Percentiles rank a stretch among this genome's conserved stretches.
phyloP scores from a whole-genome alignment of 2,113 vertebrate species.

The Hemicordylus capensis region DNA sequence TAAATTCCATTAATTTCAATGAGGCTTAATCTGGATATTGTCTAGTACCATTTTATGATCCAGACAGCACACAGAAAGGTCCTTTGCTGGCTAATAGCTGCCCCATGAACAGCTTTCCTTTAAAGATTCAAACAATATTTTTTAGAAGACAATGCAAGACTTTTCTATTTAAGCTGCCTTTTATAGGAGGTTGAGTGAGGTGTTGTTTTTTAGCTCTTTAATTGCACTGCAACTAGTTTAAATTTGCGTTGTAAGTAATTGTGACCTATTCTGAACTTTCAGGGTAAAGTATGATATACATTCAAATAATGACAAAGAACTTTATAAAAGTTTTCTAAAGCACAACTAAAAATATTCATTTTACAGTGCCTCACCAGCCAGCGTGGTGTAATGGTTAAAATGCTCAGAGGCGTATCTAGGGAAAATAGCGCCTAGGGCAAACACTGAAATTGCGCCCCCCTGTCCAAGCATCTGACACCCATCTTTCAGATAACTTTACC shows the following conservation, averaged over 20 bases:
- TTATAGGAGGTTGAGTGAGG: neutral
- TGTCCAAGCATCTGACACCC: no score
- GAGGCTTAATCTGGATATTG: no score
- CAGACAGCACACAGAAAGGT: neutral
- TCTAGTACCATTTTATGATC: no score
- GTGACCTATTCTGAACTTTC: neutral
- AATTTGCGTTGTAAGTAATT: no score
- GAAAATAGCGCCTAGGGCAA: no score
- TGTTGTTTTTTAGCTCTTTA: neutral
- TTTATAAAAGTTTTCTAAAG: neutral
- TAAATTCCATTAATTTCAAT: no score
- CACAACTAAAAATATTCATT: neutral
- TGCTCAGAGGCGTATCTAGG: no score
- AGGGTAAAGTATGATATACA: neutral
- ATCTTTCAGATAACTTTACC: no score
- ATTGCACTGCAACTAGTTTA: neutral
- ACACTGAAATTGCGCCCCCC: no score
- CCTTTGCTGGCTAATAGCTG: neutral
- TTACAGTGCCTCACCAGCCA: no score
- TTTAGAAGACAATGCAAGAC: neutral
- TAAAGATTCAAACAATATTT: neutral
- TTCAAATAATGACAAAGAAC: neutral
- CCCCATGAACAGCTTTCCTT: neutral
- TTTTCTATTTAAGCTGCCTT: neutral
- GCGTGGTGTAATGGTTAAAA: no score